phyloP scores from a whole-genome alignment of 1,140 invertebrate genomes.

The Musca vetustissima region DNA sequence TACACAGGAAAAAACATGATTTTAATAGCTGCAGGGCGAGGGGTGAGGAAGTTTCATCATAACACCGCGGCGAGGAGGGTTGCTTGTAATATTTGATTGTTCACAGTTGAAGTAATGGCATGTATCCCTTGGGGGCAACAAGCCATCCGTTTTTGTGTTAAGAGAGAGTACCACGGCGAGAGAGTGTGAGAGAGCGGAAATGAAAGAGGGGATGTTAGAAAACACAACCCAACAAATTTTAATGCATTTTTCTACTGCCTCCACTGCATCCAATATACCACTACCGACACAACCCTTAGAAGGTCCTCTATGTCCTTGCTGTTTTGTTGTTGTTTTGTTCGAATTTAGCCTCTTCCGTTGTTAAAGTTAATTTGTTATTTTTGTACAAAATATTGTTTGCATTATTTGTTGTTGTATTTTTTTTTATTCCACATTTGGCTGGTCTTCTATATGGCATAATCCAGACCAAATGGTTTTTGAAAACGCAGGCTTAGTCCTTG shows the following conservation, averaged over 20 bases:
- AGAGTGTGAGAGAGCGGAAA: too few species aligned
- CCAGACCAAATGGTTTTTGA: too few species aligned
- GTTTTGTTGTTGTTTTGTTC: too few species aligned
- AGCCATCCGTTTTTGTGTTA: background rate
- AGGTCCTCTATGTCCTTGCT: background rate
- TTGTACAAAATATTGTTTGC: background rate
- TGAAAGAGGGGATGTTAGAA: too few species aligned
- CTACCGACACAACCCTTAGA: background rate
- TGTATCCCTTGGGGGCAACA: conserved; percentile 6
- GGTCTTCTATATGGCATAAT: too few species aligned
- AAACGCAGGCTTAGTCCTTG: too few species aligned
- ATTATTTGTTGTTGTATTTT: too few species aligned
- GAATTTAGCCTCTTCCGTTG: background rate
- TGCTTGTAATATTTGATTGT: background rate
- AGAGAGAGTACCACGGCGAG: too few species aligned
- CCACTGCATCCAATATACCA: background rate
- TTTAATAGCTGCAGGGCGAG: background rate
- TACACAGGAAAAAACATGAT: too few species aligned
- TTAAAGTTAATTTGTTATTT: conserved; percentile 16
- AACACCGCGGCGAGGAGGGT: background rate
- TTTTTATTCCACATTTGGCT: too few species aligned
- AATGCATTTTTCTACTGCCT: background rate
- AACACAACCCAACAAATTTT: background rate
- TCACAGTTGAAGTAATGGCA: conserved; percentile 7
- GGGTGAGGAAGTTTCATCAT: background rate